Evolutionary conservation across 2,113 vertebrate species (phyloP).

Genomic region (Helogale parvula): DNA sequence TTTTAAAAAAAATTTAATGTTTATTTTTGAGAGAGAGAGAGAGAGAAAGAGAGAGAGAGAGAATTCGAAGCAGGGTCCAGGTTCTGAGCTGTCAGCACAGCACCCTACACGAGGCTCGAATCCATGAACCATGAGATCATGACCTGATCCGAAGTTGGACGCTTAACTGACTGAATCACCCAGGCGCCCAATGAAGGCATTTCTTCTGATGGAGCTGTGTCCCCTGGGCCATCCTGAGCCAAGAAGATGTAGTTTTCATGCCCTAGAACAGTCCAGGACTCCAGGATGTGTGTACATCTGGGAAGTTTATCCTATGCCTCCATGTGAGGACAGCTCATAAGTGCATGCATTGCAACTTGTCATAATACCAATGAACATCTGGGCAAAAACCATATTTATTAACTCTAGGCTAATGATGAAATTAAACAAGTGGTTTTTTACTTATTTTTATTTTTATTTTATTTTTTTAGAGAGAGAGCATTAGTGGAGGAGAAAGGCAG

Average conservation of each 20-base stretch:
- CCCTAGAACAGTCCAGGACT: neutral
- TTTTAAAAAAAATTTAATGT: neutral
- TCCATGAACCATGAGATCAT: neutral
- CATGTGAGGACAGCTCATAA: neutral
- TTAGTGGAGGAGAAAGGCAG: no score
- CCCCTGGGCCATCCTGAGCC: neutral
- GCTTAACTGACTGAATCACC: neutral
- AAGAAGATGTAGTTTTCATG: neutral
- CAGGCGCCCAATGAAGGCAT: neutral
- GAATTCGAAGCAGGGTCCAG: neutral
- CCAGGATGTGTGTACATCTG: neutral
- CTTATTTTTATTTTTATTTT: neutral
- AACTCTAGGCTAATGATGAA: neutral
- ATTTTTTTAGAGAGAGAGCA: no score
- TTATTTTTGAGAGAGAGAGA: neutral
- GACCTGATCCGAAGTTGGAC: neutral
- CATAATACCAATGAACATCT: neutral
- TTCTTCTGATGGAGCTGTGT: neutral
- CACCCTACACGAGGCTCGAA: neutral
- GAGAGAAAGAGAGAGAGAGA: neutral
- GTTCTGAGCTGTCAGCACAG: neutral
- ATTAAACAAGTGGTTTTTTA: neutral
- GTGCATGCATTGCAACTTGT: neutral
- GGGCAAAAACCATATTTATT: neutral
- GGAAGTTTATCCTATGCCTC: neutral